Evolutionary conservation across 2,888 invertebrate species (phyloP).

Genomic region (Callyntrura sp.): DNA sequence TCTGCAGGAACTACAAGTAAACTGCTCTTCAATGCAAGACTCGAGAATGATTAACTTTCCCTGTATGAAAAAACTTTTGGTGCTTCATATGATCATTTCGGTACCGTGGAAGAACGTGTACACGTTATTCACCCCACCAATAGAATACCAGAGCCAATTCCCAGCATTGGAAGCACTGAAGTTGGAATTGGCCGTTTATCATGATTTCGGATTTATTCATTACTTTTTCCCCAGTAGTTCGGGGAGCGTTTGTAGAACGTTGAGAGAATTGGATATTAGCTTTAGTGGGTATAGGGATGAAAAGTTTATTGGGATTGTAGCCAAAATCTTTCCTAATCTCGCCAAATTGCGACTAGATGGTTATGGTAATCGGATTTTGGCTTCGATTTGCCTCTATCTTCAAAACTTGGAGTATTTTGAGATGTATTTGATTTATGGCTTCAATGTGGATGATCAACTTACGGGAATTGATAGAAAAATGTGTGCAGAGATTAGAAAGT

Average conservation of each 20-base stretch:
- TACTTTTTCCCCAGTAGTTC: slow-evolving; percentile 75
- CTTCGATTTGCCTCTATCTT: slow-evolving; percentile 77
- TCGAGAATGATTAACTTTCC: slow-evolving; percentile 79
- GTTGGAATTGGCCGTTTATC: slow-evolving; percentile 81
- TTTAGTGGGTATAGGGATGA: slow-evolving; percentile 81
- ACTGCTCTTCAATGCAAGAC: slow-evolving; percentile 77
- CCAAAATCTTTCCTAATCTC: slow-evolving; percentile 77
- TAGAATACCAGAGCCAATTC: slow-evolving; percentile 74
- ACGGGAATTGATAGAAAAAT: slow-evolving; percentile 77
- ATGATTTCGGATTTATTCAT: slow-evolving; percentile 78
- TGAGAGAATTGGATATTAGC: slow-evolving; percentile 78
- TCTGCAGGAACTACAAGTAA: slow-evolving; percentile 78
- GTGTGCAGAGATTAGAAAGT: slow-evolving; percentile 68
- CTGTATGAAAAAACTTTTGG: slow-evolving; percentile 66
- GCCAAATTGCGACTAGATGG: slow-evolving; percentile 76
- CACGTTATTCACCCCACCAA: slow-evolving; percentile 71
- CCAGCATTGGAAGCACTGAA: slow-evolving; percentile 74
- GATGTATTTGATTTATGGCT: slow-evolving; percentile 80
- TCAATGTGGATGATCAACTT: slow-evolving; percentile 80
- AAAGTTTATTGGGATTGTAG: slow-evolving; percentile 75
- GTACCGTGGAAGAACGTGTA: slow-evolving; percentile 80
- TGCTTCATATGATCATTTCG: slow-evolving; percentile 79
- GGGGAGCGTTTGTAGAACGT: slow-evolving; percentile 44
- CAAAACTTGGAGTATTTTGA: slow-evolving; percentile 76
- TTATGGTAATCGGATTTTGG: slow-evolving; percentile 78